Percentiles rank a stretch among this genome's conserved stretches.
phyloP scores from a whole-genome alignment of 2,888 invertebrate species.

The Agrochola lota region DNA sequence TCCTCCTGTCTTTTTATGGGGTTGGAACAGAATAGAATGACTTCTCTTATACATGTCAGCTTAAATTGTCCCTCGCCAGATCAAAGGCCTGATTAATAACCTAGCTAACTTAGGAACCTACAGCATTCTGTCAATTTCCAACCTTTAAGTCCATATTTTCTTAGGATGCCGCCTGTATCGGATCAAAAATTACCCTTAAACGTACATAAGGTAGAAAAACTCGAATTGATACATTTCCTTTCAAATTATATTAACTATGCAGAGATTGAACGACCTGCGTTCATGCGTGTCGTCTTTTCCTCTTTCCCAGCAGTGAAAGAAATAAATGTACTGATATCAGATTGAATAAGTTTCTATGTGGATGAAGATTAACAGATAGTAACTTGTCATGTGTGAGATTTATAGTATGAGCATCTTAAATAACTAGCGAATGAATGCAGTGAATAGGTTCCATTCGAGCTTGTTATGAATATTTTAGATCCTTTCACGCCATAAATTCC shows the following conservation, averaged over 20 bases:
- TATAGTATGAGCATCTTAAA: conserved; percentile 27
- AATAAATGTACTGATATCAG: conserved; percentile 48
- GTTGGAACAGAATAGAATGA: not conserved
- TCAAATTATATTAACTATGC: not conserved
- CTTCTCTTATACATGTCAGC: not conserved
- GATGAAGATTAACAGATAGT: conserved; percentile 36
- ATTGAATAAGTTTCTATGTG: conserved; percentile 46
- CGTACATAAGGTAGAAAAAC: not conserved
- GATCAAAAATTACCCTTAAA: not conserved
- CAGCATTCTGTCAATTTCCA: not conserved
- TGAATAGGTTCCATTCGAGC: conserved; percentile 5
- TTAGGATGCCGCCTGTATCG: not conserved
- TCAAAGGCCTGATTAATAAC: not conserved
- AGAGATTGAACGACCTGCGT: not conserved
- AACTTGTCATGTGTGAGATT: conserved; percentile 40
- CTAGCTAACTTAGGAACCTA: not conserved
- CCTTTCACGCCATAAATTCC: not conserved
- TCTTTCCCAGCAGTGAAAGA: conserved; percentile 35
- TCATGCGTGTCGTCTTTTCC: conserved; percentile 20
- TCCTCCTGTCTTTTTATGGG: not conserved
- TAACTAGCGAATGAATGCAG: conserved; percentile 21
- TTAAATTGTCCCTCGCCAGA: not conserved
- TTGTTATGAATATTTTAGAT: conserved; percentile 19
- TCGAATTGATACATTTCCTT: not conserved
- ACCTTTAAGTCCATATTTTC: not conserved